Percentiles rank a stretch among this genome's conserved stretches.
Evolutionary conservation across 1,140 invertebrate species (phyloP).

Genomic region (Temnothorax nylanderi): DNA sequence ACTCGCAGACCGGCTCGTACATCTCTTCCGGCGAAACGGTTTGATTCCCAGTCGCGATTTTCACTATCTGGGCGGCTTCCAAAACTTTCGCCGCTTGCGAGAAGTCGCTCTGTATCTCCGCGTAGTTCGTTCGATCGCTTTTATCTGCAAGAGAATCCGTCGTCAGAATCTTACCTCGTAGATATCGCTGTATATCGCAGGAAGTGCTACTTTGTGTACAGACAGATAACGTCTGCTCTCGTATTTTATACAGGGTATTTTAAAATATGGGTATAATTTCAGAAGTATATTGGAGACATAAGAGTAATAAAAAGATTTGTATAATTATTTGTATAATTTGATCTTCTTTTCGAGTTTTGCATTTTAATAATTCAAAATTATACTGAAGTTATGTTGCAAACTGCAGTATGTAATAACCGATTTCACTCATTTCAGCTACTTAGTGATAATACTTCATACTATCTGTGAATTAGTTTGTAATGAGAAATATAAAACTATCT

Average conservation of each 20-base stretch:
- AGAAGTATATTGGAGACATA: neutral
- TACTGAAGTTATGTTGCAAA: neutral
- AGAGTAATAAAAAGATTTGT: neutral
- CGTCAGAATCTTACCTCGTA: neutral
- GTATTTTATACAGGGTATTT: neutral
- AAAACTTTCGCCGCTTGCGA: slow-evolving; percentile 62
- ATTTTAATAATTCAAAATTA: neutral
- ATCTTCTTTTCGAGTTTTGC: neutral
- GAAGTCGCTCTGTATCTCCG: slow-evolving; percentile 55
- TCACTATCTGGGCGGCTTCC: slow-evolving; percentile 66
- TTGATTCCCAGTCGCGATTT: slow-evolving; percentile 66
- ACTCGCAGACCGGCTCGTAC: slow-evolving; percentile 62
- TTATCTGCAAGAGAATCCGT: slow-evolving; percentile 30
- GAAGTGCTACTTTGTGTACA: neutral
- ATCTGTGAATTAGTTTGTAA: neutral
- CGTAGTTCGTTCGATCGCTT: slow-evolving; percentile 45
- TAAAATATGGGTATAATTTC: neutral
- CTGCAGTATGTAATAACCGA: neutral
- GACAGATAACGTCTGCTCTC: neutral
- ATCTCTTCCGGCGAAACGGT: slow-evolving; percentile 54
- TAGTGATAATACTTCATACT: neutral
- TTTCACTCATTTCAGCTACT: neutral
- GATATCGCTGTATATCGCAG: neutral
- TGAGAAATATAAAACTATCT: neutral
- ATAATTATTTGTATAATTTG: neutral